These are phyloP conservation scores for Tachina lurida DNA, from an alignment of 2,888 invertebrate species.

Conservation along the genomic window DNA sequence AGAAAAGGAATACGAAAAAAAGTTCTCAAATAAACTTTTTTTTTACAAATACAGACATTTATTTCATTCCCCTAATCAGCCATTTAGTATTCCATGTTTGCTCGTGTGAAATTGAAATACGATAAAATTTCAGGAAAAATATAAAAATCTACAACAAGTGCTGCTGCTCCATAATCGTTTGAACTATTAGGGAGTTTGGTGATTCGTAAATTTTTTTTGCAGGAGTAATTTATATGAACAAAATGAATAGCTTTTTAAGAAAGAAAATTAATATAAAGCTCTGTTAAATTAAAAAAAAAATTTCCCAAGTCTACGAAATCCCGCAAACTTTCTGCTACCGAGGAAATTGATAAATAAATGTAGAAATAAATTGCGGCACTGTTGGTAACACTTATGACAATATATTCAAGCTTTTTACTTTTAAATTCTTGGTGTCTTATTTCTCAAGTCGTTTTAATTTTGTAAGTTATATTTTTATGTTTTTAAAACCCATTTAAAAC, in stretches of 20 bases:
- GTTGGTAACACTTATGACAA: too few relatives aligned
- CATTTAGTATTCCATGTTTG: constrained; percentile 42
- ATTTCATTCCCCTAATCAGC: constrained; percentile 47
- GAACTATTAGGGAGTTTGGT: neutral
- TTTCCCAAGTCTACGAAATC: too few relatives aligned
- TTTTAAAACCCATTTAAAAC: too few relatives aligned
- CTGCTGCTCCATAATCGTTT: constrained; percentile 4
- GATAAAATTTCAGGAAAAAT: constrained; percentile 27
- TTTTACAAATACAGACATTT: constrained; percentile 1
- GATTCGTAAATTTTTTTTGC: constrained; percentile 9
- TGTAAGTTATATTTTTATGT: too few relatives aligned
- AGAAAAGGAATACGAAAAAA: neutral
- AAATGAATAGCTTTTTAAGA: neutral
- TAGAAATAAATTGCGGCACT: too few relatives aligned
- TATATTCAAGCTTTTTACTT: too few relatives aligned
- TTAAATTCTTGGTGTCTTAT: too few relatives aligned
- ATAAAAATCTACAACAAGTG: constrained; percentile 13
- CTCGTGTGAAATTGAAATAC: constrained; percentile 1
- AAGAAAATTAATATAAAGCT: neutral
- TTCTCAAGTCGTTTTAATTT: too few relatives aligned
- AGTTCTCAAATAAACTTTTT: neutral
- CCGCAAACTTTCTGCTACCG: too few relatives aligned
- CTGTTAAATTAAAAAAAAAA: too few relatives aligned
- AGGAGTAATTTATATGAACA: neutral
- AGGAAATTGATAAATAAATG: too few relatives aligned